These are phyloP conservation scores for Turdus rufiventris DNA, from an alignment of 2,113 vertebrate genomes.

Conservation along the genomic window DNA sequence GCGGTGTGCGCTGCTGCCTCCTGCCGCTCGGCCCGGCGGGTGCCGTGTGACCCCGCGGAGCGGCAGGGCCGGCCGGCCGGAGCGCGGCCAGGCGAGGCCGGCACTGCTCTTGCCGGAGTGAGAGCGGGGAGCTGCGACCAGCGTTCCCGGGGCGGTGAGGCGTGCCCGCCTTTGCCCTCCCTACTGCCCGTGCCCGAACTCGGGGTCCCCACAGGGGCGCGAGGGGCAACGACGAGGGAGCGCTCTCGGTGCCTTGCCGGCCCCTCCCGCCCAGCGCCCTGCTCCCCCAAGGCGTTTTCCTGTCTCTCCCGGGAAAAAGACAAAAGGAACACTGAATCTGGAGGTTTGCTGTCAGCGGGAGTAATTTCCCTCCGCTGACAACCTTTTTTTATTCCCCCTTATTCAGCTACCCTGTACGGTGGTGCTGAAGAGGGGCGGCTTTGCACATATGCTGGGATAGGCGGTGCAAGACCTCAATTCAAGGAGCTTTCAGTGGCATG, in stretches of 20 bases:
- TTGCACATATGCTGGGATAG: neutral
- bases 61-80: too few relatives aligned
- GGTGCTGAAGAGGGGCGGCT: neutral
- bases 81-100: neutral
- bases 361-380: accelerated
- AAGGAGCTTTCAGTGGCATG: neutral
- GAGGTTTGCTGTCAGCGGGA: too few relatives aligned
- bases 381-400: too few relatives aligned
- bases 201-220: neutral
- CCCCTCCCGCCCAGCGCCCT: accelerated
- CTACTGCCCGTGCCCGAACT: neutral
- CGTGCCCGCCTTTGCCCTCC: too few relatives aligned
- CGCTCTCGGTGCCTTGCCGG: neutral
- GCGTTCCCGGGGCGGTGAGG: accelerated
- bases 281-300: neutral
- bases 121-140: neutral
- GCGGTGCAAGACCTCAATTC: neutral
- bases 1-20: neutral
- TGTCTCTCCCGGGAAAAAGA: accelerated
- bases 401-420: accelerated
- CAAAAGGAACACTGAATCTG: accelerated
- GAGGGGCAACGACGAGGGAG: too few relatives aligned
- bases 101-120: neutral
- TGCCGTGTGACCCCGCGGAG: neutral
- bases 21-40: neutral